Evolutionary conservation across 2,888 invertebrate genomes (phyloP), one percentile per base, ranked within the genome.

Genomic region (Ditula angustiorana): DNA sequence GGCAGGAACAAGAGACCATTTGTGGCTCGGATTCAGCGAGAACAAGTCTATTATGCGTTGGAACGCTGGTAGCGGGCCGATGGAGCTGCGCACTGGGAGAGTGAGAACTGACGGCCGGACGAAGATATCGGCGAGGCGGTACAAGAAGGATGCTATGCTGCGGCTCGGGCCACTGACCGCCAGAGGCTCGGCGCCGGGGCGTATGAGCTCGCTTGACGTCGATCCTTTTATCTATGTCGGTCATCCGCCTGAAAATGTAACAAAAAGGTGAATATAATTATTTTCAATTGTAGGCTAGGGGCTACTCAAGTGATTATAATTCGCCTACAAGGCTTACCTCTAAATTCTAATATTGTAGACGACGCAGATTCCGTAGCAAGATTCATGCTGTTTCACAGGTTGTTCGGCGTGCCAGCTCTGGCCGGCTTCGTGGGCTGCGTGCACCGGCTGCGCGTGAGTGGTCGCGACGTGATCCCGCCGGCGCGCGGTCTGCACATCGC

Each of bases 401-500:
- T 97, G 62, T 95, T 95, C 77, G 96, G 96, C 71, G 95, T 96
- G 47, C 95, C 96, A 23, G 94, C 95, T 19, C 93, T 94, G 56
- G 94, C 94, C 61, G 97, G 98, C 10, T 95, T 98, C 74, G 95
- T 96, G 67, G 98, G 98, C 1, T 98, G 98, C 88, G 94, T 98
- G 64, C 95, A 95, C 69, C 95, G 97, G 66, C 92, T 96, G 67
- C 94, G 96, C 71, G 94, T 96, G 53, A 94, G 94, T 71, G 93
- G 94, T 66, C 83, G 83, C 47, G 95, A 96, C 80, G 93, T 95
- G 56, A 90, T 92, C 35, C 92, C 92, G 19, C 91, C 90, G 0
- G 90, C 95, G 62, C 93, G 95, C 49, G 93, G 90, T 0, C 90
- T 95, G 68, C 73, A 79, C 1, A 67, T 90, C 60, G 77, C 81